Base-by-base conservation (phyloP, 2,113 vertebrate genomes). In the Scomber scombrus region DNA sequence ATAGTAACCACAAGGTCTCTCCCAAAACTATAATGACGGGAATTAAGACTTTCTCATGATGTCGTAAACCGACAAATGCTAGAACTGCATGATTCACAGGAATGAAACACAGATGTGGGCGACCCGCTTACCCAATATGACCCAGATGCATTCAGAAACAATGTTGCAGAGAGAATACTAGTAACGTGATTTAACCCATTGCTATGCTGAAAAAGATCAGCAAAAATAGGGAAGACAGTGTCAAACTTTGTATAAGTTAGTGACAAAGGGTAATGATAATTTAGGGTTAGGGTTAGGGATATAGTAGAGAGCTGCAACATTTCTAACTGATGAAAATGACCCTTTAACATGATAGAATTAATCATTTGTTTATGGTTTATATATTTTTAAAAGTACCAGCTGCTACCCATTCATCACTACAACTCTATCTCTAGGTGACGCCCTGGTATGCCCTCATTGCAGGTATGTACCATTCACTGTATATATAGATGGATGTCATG, bases 21-120 rank as follows among this genome's bases (percentile, higher is more conserved):
- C 69, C 69, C 45, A 46, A 62, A 63, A 31, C 19, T 9, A 13
- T 49, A 40, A 1, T 65, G 19, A 67, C 14, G 15, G 81, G 50
- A 86, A 77, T 43, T 11, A 63, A 57, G 16, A 13, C 23, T 60
- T 64, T 60, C 26, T 73, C 43, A 57, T 67, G 43, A 74, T 63
- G 67, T 75, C 58, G 75, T 61, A 5, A 61, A 6, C 5, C 12
- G 29, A 63, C 8, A 71, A 46, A 72, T 64, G 55, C 31, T 21
- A 46, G 3, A 63, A 15, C 7, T 47, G 16, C 3, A 50, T 75
- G 69, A 71, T 60, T 85, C 61, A 71, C 71, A 70, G 58, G 46
- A 46, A 83, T 57, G 29, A 52, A 50, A 18, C n/a, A 10, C 13
- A 8, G 10, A 67, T 62, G 63, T 77, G 64, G 76, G 79, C 10